phyloP scores from a whole-genome alignment of 2,113 vertebrate species.

The Pelecanoides urinatrix region DNA sequence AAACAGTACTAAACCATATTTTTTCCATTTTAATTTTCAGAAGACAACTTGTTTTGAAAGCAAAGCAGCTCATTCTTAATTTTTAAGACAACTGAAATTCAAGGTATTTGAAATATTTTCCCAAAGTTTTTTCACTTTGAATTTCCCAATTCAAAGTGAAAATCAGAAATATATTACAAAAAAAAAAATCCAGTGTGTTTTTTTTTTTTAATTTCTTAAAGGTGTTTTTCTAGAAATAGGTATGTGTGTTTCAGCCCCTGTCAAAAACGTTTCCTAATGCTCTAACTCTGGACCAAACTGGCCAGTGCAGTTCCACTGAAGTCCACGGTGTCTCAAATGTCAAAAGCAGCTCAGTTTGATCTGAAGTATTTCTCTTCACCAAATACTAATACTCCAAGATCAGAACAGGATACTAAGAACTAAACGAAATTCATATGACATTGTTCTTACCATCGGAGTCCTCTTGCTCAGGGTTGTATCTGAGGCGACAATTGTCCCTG shows the following conservation, averaged over 20 bases:
- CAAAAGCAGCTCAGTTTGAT: not conserved
- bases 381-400: not conserved
- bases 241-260: not conserved
- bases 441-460: slow-evolving; percentile 85
- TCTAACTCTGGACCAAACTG: not conserved
- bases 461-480: slow-evolving; percentile 86
- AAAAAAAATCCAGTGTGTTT: not conserved
- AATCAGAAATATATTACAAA: not conserved
- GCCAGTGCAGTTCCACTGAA: not conserved
- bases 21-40: not conserved
- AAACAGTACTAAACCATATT: not conserved
- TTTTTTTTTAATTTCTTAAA: not conserved
- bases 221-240: not conserved
- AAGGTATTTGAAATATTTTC: not conserved
- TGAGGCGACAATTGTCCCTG: slow-evolving; percentile 93
- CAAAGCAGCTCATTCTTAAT: not conserved
- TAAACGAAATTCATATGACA: not conserved
- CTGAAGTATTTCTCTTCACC: not conserved
- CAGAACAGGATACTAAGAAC: not conserved
- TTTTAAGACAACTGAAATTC: not conserved
- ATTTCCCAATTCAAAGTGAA: not conserved
- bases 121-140: not conserved
- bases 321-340: not conserved
- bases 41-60: not conserved
- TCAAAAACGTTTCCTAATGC: not conserved